These are phyloP conservation scores for Diplosoma virens DNA, from an alignment of 23 tunicate genomes.

Conservation along the genomic window DNA sequence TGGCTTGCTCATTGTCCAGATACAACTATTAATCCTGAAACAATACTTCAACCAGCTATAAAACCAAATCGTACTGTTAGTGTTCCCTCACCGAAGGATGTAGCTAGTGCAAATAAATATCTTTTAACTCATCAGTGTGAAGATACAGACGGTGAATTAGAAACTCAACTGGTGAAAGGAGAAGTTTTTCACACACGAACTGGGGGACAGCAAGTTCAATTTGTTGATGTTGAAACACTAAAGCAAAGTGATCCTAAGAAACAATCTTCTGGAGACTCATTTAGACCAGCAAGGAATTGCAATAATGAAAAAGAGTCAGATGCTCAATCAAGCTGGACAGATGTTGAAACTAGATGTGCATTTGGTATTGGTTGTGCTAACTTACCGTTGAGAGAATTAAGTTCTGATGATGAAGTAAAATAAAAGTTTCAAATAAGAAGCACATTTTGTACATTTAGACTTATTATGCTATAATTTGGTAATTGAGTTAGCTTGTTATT, in stretches of 20 bases:
- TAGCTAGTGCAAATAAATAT: constrained; percentile 70
- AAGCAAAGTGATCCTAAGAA: constrained; percentile 78
- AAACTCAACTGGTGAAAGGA: constrained; percentile 97
- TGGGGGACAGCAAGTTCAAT: constrained; percentile 97
- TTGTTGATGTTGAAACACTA: constrained; percentile 88
- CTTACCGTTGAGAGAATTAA: no score
- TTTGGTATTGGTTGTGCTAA: background rate
- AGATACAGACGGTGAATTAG: constrained; percentile 70
- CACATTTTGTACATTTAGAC: no score
- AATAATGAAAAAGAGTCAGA: constrained; percentile 34
- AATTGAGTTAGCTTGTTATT: no score
- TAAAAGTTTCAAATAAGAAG: no score
- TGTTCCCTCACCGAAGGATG: constrained; percentile 88
- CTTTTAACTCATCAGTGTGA: constrained; percentile 91
- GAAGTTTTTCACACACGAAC: constrained; percentile 94
- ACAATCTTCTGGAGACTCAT: constrained; percentile 26
- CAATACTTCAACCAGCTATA: constrained; percentile 82
- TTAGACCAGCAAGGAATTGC: background rate
- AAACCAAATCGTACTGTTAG: constrained; percentile 66
- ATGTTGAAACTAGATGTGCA: constrained; percentile 74
- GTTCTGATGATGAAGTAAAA: no score
- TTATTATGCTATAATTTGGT: no score
- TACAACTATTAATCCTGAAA: constrained; percentile 74
- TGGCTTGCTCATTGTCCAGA: constrained; percentile 93
- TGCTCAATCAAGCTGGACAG: constrained; percentile 90